Evolutionary conservation across 2,113 vertebrate genomes (phyloP), one percentile per base, ranked within the genome.

Genomic region (Planiliza haematocheilus): DNA sequence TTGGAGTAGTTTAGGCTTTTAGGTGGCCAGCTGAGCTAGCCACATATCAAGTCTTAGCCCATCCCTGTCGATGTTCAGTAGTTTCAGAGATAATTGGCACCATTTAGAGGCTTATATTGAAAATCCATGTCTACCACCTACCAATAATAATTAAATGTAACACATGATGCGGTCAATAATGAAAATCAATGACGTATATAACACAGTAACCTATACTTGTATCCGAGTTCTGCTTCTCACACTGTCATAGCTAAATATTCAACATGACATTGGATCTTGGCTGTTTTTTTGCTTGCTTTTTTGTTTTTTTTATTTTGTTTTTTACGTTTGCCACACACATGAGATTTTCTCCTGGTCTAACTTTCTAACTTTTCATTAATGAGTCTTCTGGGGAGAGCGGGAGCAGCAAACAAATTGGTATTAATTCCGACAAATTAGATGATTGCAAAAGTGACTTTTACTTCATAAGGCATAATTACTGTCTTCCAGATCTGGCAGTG

Each of bases 391-490:
- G 36, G 52, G 7, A 30, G 13, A 70, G 41, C 21, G 5, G 51
- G 24, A 34, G 50, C 51, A 38, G 30, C 68, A 61, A 76, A 63
- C 48, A 36, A 61, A 58, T 60, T 39, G 18, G 45, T 78, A 59
- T 69, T 72, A 61, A 80, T 76, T 70, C 48, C 69, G 58, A 79
- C 52, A 77, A 74, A 84, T 72, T 36, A 42, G 48, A 61, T 50
- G 16, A 62, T 46, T 67, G 51, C 37, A 43, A 56, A 79, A 79
- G 53, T 70, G 68, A 71, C 70, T 75, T 79, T 77, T 66, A 10
- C 73, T 74, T 39, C 41, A 60, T 56, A 14, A 50, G 8, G 14
- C 52, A 0, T 78, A 64, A 84, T 81, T 70, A 76, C 51, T 65
- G 55, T 39, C 65, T 41, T 38, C 24, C 34, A 17, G 43, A 80